These are phyloP conservation scores for Pempheris klunzingeri DNA, from an alignment of 2,797 vertebrate species.

Conservation along the genomic window DNA sequence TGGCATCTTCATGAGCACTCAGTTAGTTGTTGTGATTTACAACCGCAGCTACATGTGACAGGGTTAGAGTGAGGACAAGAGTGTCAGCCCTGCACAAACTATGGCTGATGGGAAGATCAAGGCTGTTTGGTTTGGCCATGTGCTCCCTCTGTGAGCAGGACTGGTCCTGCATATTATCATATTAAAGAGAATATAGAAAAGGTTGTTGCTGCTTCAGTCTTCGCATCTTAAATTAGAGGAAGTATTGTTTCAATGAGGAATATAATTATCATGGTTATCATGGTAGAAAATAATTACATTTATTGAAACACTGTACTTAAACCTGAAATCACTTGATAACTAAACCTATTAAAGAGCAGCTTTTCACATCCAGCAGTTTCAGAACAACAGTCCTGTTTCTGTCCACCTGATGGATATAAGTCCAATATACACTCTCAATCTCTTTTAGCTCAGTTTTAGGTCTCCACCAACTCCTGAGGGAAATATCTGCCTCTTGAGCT, in stretches of 20 bases:
- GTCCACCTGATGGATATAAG: not conserved
- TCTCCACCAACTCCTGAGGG: not conserved
- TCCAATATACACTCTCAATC: no score
- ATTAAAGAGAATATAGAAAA: not conserved
- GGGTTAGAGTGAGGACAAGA: slow-evolving; percentile 15
- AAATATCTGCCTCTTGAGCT: no score
- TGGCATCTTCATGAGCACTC: slow-evolving; percentile 34
- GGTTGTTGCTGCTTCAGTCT: not conserved
- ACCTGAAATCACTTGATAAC: not conserved
- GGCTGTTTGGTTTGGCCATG: slow-evolving; percentile 19
- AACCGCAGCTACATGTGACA: slow-evolving; percentile 34
- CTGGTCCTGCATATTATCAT: slow-evolving; percentile 3
- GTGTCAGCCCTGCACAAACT: slow-evolving; percentile 33
- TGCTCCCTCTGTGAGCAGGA: slow-evolving; percentile 5
- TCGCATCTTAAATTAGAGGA: not conserved
- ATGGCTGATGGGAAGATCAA: slow-evolving; percentile 36
- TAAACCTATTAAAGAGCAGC: not conserved
- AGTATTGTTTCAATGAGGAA: not conserved
- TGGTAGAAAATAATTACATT: not conserved
- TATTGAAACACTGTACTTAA: not conserved
- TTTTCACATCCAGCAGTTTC: not conserved
- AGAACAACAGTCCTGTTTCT: not conserved
- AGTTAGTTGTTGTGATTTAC: slow-evolving; percentile 43
- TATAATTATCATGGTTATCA: not conserved
- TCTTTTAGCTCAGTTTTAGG: not conserved